phyloP scores from a whole-genome alignment of 2,113 vertebrate genomes.

The Micronycteris hirsuta region DNA sequence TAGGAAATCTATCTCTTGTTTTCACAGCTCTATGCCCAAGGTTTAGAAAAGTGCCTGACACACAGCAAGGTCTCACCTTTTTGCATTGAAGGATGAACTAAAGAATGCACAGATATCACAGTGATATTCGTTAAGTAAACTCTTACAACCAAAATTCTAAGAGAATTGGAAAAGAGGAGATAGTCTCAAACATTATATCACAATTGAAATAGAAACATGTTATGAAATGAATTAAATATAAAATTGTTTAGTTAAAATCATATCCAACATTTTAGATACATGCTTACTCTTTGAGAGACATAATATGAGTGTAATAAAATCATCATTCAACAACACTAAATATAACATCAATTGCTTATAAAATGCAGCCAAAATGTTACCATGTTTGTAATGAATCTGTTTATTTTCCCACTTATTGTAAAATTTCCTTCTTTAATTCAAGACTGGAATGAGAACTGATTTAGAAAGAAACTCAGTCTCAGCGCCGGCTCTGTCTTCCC shows the following conservation, averaged over 20 bases:
- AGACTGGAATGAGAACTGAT: not conserved
- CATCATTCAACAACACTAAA: not conserved
- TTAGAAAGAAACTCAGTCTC: not conserved
- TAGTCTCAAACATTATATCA: not conserved
- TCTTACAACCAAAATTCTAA: not conserved
- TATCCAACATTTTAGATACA: not conserved
- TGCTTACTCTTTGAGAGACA: not conserved
- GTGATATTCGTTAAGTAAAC: not conserved
- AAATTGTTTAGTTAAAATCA: not conserved
- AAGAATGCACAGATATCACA: not conserved
- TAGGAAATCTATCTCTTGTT: not conserved
- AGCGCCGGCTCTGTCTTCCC: not conserved
- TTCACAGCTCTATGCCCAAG: not conserved
- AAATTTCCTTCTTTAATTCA: not conserved
- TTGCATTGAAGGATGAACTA: not conserved
- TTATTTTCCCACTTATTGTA: not conserved
- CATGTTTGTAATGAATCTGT: not conserved
- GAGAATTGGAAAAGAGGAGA: not conserved
- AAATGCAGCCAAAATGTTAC: not conserved
- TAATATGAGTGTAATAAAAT: not conserved
- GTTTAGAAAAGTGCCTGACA: not conserved
- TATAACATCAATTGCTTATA: not conserved
- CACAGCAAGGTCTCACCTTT: not conserved
- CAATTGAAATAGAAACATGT: not conserved
- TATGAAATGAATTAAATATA: not conserved